Conservation (phyloP, 2,113 vertebrate species). For the Ariopsis seemanni region DNA sequence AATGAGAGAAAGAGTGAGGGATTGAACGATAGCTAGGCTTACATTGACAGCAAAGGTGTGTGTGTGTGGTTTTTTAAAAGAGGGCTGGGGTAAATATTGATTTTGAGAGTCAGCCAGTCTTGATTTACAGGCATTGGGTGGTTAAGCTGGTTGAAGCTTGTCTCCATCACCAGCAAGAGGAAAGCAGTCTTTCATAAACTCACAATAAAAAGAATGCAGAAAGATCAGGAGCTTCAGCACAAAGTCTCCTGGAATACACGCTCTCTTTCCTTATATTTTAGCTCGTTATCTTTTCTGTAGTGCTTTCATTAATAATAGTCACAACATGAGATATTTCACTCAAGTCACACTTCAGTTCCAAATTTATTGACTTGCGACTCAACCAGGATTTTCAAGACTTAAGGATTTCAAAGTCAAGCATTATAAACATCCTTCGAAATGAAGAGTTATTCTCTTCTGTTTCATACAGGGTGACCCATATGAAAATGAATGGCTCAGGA, state of each 20-base stretch:
- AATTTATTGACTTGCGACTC: background rate
- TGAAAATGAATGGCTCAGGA: background rate
- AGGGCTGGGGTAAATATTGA: conserved; percentile 39
- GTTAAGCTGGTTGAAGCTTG: conserved; percentile 21
- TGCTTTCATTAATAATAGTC: background rate
- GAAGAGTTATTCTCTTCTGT: background rate
- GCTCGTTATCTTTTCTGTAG: background rate
- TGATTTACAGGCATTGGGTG: conserved; percentile 38
- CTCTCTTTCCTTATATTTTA: background rate
- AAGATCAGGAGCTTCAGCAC: background rate
- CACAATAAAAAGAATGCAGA: background rate
- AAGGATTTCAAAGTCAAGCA: background rate
- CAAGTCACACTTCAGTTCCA: background rate
- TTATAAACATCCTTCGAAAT: background rate
- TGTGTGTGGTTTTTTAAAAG: background rate
- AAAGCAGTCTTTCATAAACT: conserved; percentile 8
- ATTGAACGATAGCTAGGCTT: conserved; percentile 29
- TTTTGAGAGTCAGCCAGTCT: conserved; percentile 31
- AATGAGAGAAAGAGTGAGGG: conserved; percentile 34
- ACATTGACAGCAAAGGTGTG: conserved; percentile 31
- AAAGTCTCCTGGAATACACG: background rate
- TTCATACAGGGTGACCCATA: background rate
- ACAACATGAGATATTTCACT: background rate
- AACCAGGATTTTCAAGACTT: background rate
- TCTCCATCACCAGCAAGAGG: background rate